Conservation (phyloP, 2,888 invertebrate genomes). For the Pachymerium ferrugineum region DNA sequence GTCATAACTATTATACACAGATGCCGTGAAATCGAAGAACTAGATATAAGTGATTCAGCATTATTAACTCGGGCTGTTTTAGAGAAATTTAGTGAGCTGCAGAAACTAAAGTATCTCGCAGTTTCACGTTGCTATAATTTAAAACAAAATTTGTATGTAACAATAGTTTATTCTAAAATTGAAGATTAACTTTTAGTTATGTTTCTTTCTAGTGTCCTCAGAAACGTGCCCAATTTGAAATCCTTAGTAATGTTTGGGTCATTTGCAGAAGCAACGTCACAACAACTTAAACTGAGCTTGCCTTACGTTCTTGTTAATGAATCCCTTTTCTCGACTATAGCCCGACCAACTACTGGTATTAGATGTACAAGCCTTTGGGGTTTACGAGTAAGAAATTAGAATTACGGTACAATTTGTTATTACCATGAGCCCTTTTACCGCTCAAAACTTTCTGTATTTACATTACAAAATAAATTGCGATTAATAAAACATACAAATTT, state of each 20-base stretch:
- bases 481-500: neutral
- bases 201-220: neutral
- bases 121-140: slow-evolving; percentile 62
- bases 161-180: slow-evolving; percentile 47
- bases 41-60: slow-evolving; percentile 84
- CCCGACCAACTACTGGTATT: slow-evolving; percentile 74
- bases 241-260: slow-evolving; percentile 79
- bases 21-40: slow-evolving; percentile 68
- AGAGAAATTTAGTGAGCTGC: slow-evolving; percentile 54
- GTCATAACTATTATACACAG: slow-evolving; percentile 58
- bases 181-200: neutral
- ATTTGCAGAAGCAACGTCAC: slow-evolving; percentile 57
- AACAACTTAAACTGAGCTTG: slow-evolving; percentile 55
- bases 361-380: slow-evolving; percentile 87
- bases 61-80: slow-evolving; percentile 61
- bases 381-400: slow-evolving; percentile 68
- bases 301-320: slow-evolving; percentile 63
- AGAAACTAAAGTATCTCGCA: slow-evolving; percentile 51
- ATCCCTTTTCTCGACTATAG: slow-evolving; percentile 47
- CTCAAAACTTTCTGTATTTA: slow-evolving; percentile 82
- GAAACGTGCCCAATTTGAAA: slow-evolving; percentile 55
- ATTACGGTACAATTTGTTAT: no score
- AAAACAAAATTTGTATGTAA: slow-evolving; percentile 64
- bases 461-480: slow-evolving; percentile 40
- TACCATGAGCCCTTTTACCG: no score